These are phyloP conservation scores for Parasteatoda tepidariorum DNA, from an alignment of 1,140 invertebrate genomes.

Conservation along the genomic window DNA sequence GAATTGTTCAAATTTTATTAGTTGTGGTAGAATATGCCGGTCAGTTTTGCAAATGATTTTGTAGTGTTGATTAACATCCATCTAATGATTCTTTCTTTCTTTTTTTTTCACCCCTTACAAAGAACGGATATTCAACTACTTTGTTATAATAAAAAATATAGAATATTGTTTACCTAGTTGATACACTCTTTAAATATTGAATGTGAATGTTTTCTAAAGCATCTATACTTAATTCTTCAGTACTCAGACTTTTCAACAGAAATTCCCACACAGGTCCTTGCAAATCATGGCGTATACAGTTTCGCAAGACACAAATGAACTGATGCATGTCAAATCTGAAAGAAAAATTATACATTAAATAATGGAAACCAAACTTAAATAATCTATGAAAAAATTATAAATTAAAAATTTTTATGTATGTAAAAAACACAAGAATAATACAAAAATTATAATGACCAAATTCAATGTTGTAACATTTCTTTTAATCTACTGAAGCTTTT, in stretches of 20 bases:
- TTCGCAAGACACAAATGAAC: constrained; percentile 27
- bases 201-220: constrained; percentile 21
- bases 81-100: background rate
- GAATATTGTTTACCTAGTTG: constrained; percentile 1
- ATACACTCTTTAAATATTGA: constrained; percentile 36
- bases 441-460: too few relatives aligned
- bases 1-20: background rate
- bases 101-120: background rate
- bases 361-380: background rate
- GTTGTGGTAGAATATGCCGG: background rate
- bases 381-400: too few relatives aligned
- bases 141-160: background rate
- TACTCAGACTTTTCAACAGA: background rate
- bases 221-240: constrained; percentile 27
- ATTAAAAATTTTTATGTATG: too few relatives aligned
- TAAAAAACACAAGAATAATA: too few relatives aligned
- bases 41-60: background rate
- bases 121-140: background rate
- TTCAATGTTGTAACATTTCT: too few relatives aligned
- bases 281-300: constrained; percentile 18
- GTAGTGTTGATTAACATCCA: background rate
- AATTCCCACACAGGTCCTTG: constrained; percentile 34
- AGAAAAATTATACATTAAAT: background rate
- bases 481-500: too few relatives aligned
- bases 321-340: constrained; percentile 55